phyloP scores from a whole-genome alignment of 2,888 invertebrate genomes.

The Pyrrhosoma nymphula region DNA sequence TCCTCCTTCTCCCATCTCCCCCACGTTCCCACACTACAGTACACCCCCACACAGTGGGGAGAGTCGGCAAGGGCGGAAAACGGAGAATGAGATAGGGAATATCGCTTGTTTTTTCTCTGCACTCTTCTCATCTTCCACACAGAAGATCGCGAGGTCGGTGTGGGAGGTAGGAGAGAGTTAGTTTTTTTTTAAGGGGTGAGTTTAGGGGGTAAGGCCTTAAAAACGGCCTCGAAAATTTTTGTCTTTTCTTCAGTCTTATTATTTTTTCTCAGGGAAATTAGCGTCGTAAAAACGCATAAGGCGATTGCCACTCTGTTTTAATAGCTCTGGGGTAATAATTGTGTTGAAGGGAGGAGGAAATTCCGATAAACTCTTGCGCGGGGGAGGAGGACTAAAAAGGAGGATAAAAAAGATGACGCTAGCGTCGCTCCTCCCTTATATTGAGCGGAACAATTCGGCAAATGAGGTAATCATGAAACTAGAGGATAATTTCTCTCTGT shows the following conservation, averaged over 20 bases:
- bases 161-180: neutral
- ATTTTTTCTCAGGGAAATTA: neutral
- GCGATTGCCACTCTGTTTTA: conserved; percentile 3
- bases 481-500: neutral
- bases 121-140: neutral
- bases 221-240: neutral
- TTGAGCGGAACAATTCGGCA: neutral
- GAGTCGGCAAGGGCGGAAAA: neutral
- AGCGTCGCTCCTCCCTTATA: neutral
- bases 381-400: neutral
- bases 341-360: neutral
- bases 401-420: neutral
- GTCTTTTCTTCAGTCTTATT: no score
- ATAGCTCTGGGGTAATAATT: neutral
- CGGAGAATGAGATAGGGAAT: neutral
- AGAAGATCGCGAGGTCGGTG: neutral
- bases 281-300: neutral
- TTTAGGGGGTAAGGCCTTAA: neutral
- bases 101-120: neutral
- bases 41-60: neutral
- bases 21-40: neutral
- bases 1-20: neutral
- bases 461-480: conserved; percentile 25
- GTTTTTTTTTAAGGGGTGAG: no score
- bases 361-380: neutral